Evolutionary conservation across 2,888 invertebrate species (phyloP).

Genomic region (Apotomis capreana): DNA sequence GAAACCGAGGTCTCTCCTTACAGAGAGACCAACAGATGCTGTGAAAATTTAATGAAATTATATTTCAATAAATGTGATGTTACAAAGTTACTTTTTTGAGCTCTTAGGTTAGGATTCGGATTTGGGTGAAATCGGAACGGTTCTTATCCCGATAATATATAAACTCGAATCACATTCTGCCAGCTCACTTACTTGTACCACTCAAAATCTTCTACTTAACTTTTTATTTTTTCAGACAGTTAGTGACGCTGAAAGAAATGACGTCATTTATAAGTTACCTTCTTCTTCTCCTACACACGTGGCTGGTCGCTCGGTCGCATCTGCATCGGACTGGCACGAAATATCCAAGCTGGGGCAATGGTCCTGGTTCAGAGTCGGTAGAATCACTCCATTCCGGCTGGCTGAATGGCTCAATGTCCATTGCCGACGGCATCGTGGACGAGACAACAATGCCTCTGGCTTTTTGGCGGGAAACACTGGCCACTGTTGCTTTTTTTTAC

Average conservation of each 20-base stretch:
- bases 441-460: constrained; percentile 19
- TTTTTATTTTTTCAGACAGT: too few relatives aligned
- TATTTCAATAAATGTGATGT: too few relatives aligned
- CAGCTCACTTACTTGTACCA: too few relatives aligned
- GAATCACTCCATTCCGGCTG: constrained; percentile 80
- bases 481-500: background rate
- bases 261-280: constrained; percentile 58
- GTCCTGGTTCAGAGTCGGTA: constrained; percentile 72
- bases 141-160: too few relatives aligned
- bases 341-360: constrained; percentile 83
- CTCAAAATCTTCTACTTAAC: too few relatives aligned
- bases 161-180: too few relatives aligned
- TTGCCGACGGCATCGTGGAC: constrained; percentile 69
- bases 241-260: background rate
- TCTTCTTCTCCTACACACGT: constrained; percentile 78
- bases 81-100: too few relatives aligned
- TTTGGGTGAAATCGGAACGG: too few relatives aligned
- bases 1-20: too few relatives aligned
- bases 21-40: too few relatives aligned
- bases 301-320: constrained; percentile 69
- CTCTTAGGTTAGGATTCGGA: too few relatives aligned
- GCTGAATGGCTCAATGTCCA: constrained; percentile 71
- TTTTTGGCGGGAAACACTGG: constrained; percentile 18
- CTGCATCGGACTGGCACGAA: constrained; percentile 83
- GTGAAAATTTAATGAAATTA: too few relatives aligned